Base-by-base conservation (phyloP, 2,888 invertebrate genomes). In the Hetaerina titia region DNA sequence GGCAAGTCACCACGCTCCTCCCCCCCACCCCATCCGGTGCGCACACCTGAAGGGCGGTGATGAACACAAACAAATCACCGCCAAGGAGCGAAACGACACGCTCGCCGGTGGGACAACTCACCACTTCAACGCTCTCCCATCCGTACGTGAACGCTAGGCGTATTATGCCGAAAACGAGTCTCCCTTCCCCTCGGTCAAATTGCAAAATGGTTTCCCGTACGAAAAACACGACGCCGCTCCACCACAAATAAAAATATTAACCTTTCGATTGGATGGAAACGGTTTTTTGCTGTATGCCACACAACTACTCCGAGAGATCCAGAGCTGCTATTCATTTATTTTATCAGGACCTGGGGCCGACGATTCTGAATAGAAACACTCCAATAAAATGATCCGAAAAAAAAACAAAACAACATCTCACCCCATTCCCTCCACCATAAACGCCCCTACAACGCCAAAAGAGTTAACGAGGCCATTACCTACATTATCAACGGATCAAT, bases 401-500 rank as follows among this genome's bases (percentile, higher is more conserved):
- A 45, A 45, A 45, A 45, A 45, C 45, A 1, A 45, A 45, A 45
- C 45, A 45, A 45, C 45, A 45, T 45, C 45, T 45, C 45, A 45
- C 69, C 69, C 11, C 69, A n/a, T n/a, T n/a, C n/a, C n/a, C n/a
- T 9, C 69, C 81, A 31, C 81, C 81, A 81, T 45, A 81, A 31
- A 81, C 81, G 25, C 74, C 13, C 81, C 81, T 9, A 69, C 69
- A 81, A 81, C 81, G 81, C 31, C 81, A 81, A 81, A 81, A 81
- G 25, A 81, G 25, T 81, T 81, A 81, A 81, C n/a, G 81, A 31
- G 31, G 81, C 31, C 81, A 31, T 81, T 81, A 81, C 81, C 81
- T 25, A 81, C 81, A 81, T 81, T 31, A 81, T 81, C 81, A 81
- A 81, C 81, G 81, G 81, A 81, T 81, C 81, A 81, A 81, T 81